These are phyloP conservation scores for Rhea pennata DNA, from an alignment of 2,113 vertebrate species.

Conservation along the genomic window DNA sequence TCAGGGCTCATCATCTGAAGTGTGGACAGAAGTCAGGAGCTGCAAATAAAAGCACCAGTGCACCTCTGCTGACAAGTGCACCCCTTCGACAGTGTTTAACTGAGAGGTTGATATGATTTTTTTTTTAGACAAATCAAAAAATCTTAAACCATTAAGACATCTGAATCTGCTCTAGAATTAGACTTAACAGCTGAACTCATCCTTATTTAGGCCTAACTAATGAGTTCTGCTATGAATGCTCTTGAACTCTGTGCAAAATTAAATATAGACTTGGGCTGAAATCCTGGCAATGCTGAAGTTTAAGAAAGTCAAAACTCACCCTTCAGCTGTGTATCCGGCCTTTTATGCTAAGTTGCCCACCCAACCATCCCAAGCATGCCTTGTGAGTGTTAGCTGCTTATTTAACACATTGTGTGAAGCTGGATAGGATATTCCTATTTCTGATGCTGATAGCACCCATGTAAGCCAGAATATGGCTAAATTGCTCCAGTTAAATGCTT, in stretches of 20 bases:
- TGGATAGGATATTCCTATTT: neutral
- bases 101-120: neutral
- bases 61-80: too few relatives aligned
- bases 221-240: neutral
- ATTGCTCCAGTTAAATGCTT: neutral
- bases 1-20: too few relatives aligned
- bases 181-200: neutral
- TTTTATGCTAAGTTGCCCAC: neutral
- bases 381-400: neutral
- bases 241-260: neutral
- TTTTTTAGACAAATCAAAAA: neutral
- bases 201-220: neutral
- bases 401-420: neutral
- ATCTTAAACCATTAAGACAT: neutral
- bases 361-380: neutral
- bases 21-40: too few relatives aligned
- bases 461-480: neutral
- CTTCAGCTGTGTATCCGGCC: neutral
- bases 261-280: neutral
- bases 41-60: too few relatives aligned
- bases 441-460: neutral
- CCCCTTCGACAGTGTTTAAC: too few relatives aligned
- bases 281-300: neutral
- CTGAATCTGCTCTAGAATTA: neutral
- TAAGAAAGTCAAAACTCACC: neutral